phyloP scores from a whole-genome alignment of 2,888 invertebrate genomes.

The Hemicrepidius hirtus region DNA sequence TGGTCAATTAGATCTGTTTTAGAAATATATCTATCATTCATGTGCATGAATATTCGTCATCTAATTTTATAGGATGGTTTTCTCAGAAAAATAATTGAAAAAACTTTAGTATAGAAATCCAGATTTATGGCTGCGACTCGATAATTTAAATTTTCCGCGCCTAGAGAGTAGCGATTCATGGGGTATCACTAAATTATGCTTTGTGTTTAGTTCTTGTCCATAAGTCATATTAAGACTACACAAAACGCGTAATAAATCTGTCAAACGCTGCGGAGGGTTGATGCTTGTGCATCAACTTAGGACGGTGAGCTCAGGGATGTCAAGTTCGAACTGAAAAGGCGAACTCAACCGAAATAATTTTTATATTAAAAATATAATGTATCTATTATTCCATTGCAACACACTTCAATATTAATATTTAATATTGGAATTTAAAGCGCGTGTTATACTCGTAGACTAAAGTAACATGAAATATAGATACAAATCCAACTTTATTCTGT shows the following conservation, averaged over 20 bases:
- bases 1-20: not conserved
- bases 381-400: too few species aligned
- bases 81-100: conserved; percentile 58
- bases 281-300: conserved; percentile 52
- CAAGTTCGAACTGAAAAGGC: conserved; percentile 48
- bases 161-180: conserved; percentile 50
- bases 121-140: conserved; percentile 50
- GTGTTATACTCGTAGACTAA: too few species aligned
- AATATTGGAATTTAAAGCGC: too few species aligned
- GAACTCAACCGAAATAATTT: conserved; percentile 30
- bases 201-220: conserved; percentile 70
- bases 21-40: conserved; percentile 36
- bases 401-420: too few species aligned
- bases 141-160: conserved; percentile 54
- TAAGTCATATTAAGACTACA: conserved; percentile 74
- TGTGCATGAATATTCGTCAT: conserved; percentile 39
- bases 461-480: too few species aligned
- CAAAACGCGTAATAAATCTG: conserved; percentile 73
- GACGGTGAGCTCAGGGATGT: conserved; percentile 49
- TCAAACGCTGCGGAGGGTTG: conserved; percentile 70
- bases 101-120: conserved; percentile 53
- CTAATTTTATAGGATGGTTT: conserved; percentile 38
- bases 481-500: too few species aligned
- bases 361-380: conserved; percentile 6
- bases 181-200: conserved; percentile 55